Evolutionary conservation across 2,888 invertebrate genomes (phyloP), one percentile per base, ranked within the genome.

Genomic region (Fissipunctia ypsillon): DNA sequence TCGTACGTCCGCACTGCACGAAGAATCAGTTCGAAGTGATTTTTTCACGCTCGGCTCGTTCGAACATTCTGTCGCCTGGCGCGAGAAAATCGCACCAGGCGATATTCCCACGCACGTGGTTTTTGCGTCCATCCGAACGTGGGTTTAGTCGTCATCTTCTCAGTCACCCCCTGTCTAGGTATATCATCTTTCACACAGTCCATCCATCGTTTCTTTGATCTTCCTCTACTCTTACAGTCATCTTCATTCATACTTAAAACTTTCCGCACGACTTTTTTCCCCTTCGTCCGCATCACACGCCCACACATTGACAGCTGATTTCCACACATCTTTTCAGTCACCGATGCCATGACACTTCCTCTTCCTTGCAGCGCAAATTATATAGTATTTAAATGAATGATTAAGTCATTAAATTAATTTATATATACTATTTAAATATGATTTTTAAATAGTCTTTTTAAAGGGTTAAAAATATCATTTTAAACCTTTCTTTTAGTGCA

Each of bases 401-500:
- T n/a, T n/a, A n/a, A n/a, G n/a, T n/a, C n/a, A n/a, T n/a, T n/a
- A n/a, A n/a, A n/a, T n/a, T n/a, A n/a, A n/a, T n/a, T n/a, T n/a
- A n/a, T n/a, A n/a, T n/a, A n/a, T n/a, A n/a, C n/a, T n/a, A n/a
- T n/a, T n/a, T n/a, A n/a, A n/a, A n/a, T 63, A 48, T 19, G 3
- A 3, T 22, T 38, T 38, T 65, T 25, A 16, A 25, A 54, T 22
- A 45, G 22, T 45, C 3, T 9, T 28, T 12, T 25, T 48, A 25
- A 74, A 61, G 43, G 28, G 16, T 43, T 22, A 43, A 73, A 60
- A 50, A 22, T 12, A n/a, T n/a, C 0, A 19, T 74, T 61, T 41
- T 3, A 76, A 78, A 50, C 19, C 59, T 22, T 25, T 25, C 16
- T 16, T 38, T 38, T 43, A 35, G 7, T 5, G 10, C 25, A 38